Conservation (phyloP, 2,113 vertebrate species). For the Gavialis gangeticus region DNA sequence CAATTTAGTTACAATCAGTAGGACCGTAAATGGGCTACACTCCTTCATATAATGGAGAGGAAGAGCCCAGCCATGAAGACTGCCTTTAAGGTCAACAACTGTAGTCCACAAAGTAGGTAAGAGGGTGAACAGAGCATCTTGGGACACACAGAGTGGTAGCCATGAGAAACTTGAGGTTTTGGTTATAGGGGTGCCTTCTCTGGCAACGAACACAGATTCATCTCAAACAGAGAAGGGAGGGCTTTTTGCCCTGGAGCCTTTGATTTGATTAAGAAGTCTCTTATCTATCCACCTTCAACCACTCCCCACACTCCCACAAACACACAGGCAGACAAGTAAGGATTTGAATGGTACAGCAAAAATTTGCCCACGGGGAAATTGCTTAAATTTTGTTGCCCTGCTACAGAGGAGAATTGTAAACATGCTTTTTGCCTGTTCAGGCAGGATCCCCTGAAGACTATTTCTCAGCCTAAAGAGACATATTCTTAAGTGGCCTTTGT, state of each 20-base stretch:
- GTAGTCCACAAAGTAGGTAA: not conserved
- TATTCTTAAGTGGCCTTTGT: slow-evolving; percentile 62
- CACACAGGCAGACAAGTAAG: not conserved
- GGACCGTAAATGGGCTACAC: not conserved
- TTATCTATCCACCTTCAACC: slow-evolving; percentile 26
- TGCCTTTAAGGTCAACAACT: not conserved
- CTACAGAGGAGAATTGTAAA: slow-evolving; percentile 58
- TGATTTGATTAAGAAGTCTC: slow-evolving; percentile 42
- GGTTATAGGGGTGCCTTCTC: not conserved
- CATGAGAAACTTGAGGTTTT: not conserved
- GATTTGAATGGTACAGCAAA: slow-evolving; percentile 41
- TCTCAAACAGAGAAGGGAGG: slow-evolving; percentile 17
- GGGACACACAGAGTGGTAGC: not conserved
- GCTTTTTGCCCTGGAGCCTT: slow-evolving; percentile 30
- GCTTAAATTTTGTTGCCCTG: slow-evolving; percentile 40
- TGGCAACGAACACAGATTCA: not conserved
- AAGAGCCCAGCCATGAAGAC: not conserved
- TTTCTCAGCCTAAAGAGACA: slow-evolving; percentile 51
- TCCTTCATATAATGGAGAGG: not conserved
- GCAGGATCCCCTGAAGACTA: slow-evolving; percentile 56
- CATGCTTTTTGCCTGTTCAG: slow-evolving; percentile 64
- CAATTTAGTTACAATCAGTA: not conserved
- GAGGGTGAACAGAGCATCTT: not conserved
- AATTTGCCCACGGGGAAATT: slow-evolving; percentile 25
- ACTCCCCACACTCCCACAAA: too few relatives aligned